A percentile compares a stretch with the other conserved stretches of the same genome.
These are phyloP conservation scores for Podarcis raffonei DNA, from an alignment of 2,113 vertebrate species.

Conservation along the genomic window DNA sequence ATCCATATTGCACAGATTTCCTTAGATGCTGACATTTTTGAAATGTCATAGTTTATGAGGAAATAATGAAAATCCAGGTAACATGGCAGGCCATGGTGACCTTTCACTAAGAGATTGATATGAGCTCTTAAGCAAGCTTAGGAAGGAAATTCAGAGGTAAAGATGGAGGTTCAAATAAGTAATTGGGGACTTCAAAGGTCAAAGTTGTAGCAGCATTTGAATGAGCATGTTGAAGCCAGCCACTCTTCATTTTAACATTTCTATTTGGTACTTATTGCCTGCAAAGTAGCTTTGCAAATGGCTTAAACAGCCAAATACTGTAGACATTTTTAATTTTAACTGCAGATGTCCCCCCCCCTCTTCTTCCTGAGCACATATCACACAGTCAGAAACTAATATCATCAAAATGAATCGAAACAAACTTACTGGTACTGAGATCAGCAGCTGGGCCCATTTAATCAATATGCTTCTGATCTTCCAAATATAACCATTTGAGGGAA, in stretches of 20 bases:
- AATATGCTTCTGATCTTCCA: not conserved
- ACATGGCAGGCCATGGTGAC: conserved; percentile 66
- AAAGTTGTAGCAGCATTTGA: conserved; percentile 56
- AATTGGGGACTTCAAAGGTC: conserved; percentile 73
- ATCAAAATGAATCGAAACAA: not conserved
- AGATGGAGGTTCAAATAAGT: conserved; percentile 69
- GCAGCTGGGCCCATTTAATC: not conserved
- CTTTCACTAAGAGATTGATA: conserved; percentile 70
- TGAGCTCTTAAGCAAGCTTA: conserved; percentile 58
- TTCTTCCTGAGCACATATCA: not conserved
- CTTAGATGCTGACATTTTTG: conserved; percentile 70
- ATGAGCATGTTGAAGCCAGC: conserved; percentile 33
- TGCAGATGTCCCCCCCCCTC: not conserved
- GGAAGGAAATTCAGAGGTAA: conserved; percentile 65
- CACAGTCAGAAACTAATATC: not conserved
- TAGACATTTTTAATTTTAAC: conserved; percentile 22
- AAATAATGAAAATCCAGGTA: conserved; percentile 74
- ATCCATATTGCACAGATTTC: conserved; percentile 47
- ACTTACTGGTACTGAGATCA: not conserved
- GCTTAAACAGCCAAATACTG: not conserved
- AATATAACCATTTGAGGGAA: not conserved
- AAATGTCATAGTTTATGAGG: conserved; percentile 76
- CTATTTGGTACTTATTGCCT: conserved; percentile 3
- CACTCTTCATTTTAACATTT: conserved; percentile 26
- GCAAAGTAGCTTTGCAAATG: conserved; percentile 38